Evolutionary conservation across 2,888 invertebrate species (phyloP).

Genomic region (Andrena haemorrhoa): DNA sequence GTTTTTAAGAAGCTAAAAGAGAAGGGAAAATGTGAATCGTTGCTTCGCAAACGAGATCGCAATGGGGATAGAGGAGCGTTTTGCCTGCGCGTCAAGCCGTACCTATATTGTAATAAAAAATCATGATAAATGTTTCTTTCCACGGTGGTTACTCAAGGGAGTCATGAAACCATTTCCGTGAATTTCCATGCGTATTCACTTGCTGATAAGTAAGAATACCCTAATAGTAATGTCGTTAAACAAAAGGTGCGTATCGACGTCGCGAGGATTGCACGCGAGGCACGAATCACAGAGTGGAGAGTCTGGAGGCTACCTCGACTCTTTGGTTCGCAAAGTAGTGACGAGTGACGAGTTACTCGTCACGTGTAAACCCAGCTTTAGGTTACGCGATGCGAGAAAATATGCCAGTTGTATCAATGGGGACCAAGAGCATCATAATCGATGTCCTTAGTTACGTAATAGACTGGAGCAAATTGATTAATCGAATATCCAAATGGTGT

Average conservation of each 20-base stretch:
- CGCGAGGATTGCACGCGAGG: no score
- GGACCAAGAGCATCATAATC: neutral
- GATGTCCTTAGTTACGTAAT: neutral
- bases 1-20: conserved; percentile 5
- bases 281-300: no score
- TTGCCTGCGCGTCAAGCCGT: neutral
- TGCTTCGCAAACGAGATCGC: conserved; percentile 1
- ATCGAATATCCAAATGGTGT: neutral
- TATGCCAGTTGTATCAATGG: neutral
- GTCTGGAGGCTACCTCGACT: no score
- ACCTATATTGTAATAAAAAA: neutral
- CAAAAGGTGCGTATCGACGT: no score
- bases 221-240: no score
- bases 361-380: no score
- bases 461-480: neutral
- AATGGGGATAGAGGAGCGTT: neutral
- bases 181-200: neutral
- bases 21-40: neutral
- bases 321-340: no score
- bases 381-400: neutral
- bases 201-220: neutral
- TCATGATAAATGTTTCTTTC: no score
- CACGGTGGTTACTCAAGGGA: neutral
- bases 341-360: no score
- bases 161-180: neutral